phyloP scores from a whole-genome alignment of 2,113 vertebrate genomes.

The Neotragus pygmaeus region DNA sequence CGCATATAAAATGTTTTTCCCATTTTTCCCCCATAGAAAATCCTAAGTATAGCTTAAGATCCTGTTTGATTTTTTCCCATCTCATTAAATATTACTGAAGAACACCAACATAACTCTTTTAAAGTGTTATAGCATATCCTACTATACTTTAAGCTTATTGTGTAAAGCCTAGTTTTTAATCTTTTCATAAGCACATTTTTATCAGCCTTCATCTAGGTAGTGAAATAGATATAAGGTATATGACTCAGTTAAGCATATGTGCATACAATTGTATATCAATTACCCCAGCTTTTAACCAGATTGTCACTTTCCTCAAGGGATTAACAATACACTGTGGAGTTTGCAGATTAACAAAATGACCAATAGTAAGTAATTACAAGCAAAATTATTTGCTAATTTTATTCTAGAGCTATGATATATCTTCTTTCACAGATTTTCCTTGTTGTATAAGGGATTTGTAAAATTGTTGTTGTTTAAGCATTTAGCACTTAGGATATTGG shows the following conservation, averaged over 20 bases:
- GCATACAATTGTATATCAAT: not conserved
- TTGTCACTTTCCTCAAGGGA: not conserved
- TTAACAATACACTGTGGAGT: not conserved
- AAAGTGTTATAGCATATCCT: not conserved
- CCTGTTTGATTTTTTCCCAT: not conserved
- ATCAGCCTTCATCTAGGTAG: not conserved
- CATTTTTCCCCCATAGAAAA: not conserved
- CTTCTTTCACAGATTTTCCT: not conserved
- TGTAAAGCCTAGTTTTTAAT: not conserved
- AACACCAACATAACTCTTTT: not conserved
- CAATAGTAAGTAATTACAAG: not conserved
- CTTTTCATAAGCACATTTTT: not conserved
- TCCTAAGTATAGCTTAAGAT: not conserved
- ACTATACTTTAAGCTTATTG: not conserved
- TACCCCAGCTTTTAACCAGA: not conserved
- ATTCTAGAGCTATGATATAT: not conserved
- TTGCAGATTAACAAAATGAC: not conserved
- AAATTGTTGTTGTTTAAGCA: not conserved
- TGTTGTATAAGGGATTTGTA: not conserved
- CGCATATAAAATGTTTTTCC: not conserved
- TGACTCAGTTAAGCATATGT: not conserved
- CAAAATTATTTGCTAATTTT: not conserved
- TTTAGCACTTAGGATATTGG: not conserved
- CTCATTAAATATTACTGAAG: not conserved
- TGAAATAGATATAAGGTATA: not conserved